Evolutionary conservation across 2,113 vertebrate genomes (phyloP).

Genomic region (Tragelaphus imberbis): DNA sequence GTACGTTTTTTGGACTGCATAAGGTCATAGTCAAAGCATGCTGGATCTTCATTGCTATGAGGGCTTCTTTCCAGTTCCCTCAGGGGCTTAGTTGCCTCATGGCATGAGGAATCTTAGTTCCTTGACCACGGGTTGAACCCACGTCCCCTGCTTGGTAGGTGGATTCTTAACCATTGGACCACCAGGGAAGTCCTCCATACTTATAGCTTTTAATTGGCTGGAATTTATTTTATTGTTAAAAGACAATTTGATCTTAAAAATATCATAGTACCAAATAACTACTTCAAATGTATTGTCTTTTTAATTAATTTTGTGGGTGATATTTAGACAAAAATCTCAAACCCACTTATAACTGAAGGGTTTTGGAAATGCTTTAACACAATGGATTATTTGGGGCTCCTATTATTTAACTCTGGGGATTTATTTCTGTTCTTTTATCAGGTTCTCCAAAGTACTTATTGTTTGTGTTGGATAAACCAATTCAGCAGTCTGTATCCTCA

Average conservation of each 20-base stretch:
- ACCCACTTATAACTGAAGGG: background rate
- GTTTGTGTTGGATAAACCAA: background rate
- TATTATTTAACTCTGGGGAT: background rate
- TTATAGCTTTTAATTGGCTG: background rate
- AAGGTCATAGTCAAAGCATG: background rate
- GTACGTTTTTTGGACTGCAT: background rate
- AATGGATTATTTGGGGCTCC: background rate
- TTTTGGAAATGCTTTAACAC: background rate
- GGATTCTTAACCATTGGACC: background rate
- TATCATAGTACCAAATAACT: background rate
- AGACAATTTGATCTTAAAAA: background rate
- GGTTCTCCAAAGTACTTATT: conserved; percentile 23
- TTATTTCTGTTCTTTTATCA: conserved; percentile 36
- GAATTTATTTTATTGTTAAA: background rate
- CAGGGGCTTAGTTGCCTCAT: background rate
- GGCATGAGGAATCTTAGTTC: background rate
- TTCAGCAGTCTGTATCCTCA: background rate
- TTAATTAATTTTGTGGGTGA: conserved; percentile 12
- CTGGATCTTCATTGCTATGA: background rate
- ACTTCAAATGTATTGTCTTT: background rate
- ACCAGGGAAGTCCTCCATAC: background rate
- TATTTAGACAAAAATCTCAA: conserved; percentile 20
- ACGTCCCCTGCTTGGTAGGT: background rate
- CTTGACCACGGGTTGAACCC: background rate
- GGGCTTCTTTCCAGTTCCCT: background rate